phyloP scores from a whole-genome alignment of 2,888 invertebrate genomes.

The Chrysodeixis includens region DNA sequence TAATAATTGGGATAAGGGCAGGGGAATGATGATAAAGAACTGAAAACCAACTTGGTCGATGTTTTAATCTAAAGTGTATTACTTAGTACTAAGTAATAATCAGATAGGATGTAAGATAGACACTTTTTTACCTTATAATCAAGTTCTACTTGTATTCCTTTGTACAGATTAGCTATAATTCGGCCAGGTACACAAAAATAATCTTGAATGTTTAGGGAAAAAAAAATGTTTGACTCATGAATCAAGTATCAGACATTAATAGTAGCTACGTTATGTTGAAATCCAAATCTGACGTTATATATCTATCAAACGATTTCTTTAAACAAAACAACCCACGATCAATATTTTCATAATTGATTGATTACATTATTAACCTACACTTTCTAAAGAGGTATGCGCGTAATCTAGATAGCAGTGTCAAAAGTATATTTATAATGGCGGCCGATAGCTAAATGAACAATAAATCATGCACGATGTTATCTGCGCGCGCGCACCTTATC shows the following conservation, averaged over 20 bases:
- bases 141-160: too few species aligned
- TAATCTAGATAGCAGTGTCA: slow-evolving; percentile 57
- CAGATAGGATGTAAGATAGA: too few species aligned
- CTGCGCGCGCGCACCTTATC: slow-evolving; percentile 65
- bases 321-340: neutral
- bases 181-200: too few species aligned
- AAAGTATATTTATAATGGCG: slow-evolving; percentile 50
- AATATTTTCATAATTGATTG: slow-evolving; percentile 24
- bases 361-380: slow-evolving; percentile 28
- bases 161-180: too few species aligned
- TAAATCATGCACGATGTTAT: slow-evolving; percentile 64
- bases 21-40: too few species aligned
- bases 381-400: slow-evolving; percentile 46
- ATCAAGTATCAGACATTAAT: neutral
- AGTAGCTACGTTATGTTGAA: neutral
- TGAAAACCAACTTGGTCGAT: too few species aligned
- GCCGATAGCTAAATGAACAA: slow-evolving; percentile 42
- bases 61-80: too few species aligned
- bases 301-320: slow-evolving; percentile 6
- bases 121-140: too few species aligned
- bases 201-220: neutral
- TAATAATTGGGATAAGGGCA: too few species aligned
- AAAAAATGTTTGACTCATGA: neutral
- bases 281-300: neutral
- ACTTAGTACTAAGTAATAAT: too few species aligned